phyloP scores from a whole-genome alignment of 2,888 invertebrate species.

The Craniophora ligustri region DNA sequence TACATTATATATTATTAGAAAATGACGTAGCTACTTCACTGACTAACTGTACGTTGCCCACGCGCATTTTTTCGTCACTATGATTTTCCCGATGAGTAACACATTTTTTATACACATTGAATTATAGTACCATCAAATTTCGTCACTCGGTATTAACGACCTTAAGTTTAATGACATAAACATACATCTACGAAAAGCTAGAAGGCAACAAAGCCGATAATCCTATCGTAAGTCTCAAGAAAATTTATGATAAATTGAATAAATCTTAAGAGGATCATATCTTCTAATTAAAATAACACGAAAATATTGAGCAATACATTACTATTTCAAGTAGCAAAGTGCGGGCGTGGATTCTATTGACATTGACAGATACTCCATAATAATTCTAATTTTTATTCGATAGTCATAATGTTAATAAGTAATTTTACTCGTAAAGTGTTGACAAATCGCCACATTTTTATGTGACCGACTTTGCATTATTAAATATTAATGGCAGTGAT shows the following conservation, averaged over 20 bases:
- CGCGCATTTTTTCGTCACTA: constrained; percentile 68
- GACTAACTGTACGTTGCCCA: constrained; percentile 73
- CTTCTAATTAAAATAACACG: background rate
- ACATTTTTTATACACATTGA: constrained; percentile 54
- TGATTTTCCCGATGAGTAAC: constrained; percentile 71
- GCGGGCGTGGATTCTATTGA: constrained; percentile 7
- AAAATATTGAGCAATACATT: constrained; percentile 11
- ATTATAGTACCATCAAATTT: constrained; percentile 58
- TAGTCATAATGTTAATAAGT: constrained; percentile 16
- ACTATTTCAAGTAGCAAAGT: constrained; percentile 31
- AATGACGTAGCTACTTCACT: constrained; percentile 62
- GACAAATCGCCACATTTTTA: constrained; percentile 44
- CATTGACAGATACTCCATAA: constrained; percentile 30
- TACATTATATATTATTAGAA: constrained; percentile 55
- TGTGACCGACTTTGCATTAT: constrained; percentile 41
- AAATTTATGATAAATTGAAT: constrained; percentile 2
- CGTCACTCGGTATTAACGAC: constrained; percentile 50
- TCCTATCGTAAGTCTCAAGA: background rate
- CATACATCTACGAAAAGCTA: constrained; percentile 47
- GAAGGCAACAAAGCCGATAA: constrained; percentile 15
- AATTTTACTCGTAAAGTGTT: constrained; percentile 30
- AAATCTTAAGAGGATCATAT: constrained; percentile 4
- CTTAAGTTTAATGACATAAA: constrained; percentile 59
- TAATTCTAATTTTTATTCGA: constrained; percentile 23
- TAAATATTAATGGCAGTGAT: constrained; percentile 42